Evolutionary conservation across 2,888 invertebrate genomes (phyloP), one percentile per base, ranked within the genome.

Genomic region (Balanococcus diminutus): DNA sequence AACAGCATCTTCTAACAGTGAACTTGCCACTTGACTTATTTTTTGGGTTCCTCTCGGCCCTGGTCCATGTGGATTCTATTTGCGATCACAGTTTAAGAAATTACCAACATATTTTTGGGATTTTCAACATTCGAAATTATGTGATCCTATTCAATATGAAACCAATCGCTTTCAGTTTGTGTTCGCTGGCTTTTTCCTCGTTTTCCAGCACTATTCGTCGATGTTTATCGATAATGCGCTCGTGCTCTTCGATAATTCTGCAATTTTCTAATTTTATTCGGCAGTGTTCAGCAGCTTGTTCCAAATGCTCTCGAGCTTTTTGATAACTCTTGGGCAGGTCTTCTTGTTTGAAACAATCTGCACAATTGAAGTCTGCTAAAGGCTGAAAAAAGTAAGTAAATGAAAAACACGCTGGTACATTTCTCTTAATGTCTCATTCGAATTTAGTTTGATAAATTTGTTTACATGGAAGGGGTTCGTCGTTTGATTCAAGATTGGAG

Each of bases 261-360:
- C 75, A 46, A 39, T 85, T 85, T 46, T 85, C 85, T 2, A 31
- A 22, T 79, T 85, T 85, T 16, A 75, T 85, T 32, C 75, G 19
- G 46, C 25, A 46, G 19, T 85, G 85, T 79, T 85, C 85, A 5
- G 51, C 28, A 6, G 85, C 85, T 39, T 75, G 46, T 31, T 85
- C 85, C 19, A 85, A n/a, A 79, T 85, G 85, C 51, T 79, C 72
- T n/a, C 85, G 79, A 79, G 72, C 72, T 79, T 75, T 75, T 46
- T 79, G 85, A 16, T 79, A 31, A 22, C 61, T 32, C 22, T 67
- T 42, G 2, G 67, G n/a, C 22, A 42, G 8, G 31, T 85, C 85
- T 16, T 79, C 85, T 3, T 28, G 31, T 31, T 79, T 85, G 25
- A 22, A 42, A 22, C 51, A 85, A 32, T 79, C 51, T 39, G 25